Evolutionary conservation across 2,113 vertebrate genomes (phyloP).

Genomic region (Cyanoliseus patagonus): DNA sequence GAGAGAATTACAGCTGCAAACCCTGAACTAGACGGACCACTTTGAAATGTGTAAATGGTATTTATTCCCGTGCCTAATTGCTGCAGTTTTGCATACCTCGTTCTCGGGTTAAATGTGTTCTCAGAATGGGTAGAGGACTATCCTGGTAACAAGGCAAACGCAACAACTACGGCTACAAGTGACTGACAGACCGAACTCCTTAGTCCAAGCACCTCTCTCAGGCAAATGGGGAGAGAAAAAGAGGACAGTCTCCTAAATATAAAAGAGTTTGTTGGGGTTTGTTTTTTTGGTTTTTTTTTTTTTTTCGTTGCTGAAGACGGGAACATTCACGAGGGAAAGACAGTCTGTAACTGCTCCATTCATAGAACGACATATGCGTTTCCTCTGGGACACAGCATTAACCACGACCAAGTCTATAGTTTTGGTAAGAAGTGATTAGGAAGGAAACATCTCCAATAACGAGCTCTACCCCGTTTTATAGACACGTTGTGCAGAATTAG

Average conservation of each 20-base stretch:
- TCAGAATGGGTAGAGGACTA: neutral
- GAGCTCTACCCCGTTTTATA: neutral
- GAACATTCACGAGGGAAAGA: neutral
- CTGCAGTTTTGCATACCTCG: neutral
- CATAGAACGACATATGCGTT: neutral
- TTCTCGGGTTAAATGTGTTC: neutral
- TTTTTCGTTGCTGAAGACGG: neutral
- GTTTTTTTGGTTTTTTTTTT: no score
- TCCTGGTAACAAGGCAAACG: neutral
- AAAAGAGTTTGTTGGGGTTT: neutral
- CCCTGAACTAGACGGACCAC: neutral
- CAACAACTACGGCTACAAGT: neutral
- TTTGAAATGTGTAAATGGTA: neutral
- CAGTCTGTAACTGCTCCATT: neutral
- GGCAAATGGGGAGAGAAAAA: neutral
- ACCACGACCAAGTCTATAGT: neutral
- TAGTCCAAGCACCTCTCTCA: neutral
- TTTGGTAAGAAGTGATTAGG: neutral
- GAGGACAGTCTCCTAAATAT: neutral
- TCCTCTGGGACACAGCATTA: neutral
- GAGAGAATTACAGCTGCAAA: neutral
- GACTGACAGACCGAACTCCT: neutral
- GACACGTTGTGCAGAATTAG: neutral
- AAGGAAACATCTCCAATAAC: neutral
- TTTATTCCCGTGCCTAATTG: neutral